A percentile compares a stretch with the other conserved stretches of the same genome.
Evolutionary conservation across 2,113 vertebrate species (phyloP).

Genomic region (Amazona vittata): DNA sequence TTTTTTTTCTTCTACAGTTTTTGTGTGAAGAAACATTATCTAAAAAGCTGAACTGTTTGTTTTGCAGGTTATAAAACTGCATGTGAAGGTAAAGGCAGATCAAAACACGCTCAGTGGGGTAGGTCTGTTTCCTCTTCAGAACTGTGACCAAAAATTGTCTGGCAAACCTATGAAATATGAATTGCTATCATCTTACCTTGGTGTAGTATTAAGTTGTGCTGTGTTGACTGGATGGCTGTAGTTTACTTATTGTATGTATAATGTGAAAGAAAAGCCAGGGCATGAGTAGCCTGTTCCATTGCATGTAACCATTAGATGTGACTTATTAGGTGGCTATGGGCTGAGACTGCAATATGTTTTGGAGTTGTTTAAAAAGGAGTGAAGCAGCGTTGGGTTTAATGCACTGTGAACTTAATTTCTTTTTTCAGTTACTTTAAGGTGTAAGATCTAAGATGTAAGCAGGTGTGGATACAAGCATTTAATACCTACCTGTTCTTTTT

Average conservation of each 20-base stretch:
- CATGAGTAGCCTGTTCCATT: not conserved
- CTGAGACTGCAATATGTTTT: not conserved
- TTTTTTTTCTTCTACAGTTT: not conserved
- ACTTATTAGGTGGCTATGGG: not conserved
- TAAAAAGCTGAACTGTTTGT: not conserved
- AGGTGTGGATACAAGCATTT: not conserved
- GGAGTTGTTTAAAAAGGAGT: not conserved
- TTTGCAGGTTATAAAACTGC: conserved; percentile 86
- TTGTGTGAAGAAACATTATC: not conserved
- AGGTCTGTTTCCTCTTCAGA: conserved; percentile 46
- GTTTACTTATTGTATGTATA: not conserved
- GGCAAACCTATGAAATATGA: not conserved
- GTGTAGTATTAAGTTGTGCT: not conserved
- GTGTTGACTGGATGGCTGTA: not conserved
- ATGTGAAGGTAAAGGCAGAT: conserved; percentile 81
- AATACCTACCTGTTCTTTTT: not conserved
- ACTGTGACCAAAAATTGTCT: not conserved
- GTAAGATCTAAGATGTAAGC: not conserved
- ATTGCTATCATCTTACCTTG: not conserved
- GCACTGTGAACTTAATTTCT: not conserved
- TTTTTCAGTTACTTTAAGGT: not conserved
- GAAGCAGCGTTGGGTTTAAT: not conserved
- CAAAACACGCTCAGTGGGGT: conserved; percentile 84
- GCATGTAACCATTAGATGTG: no score
- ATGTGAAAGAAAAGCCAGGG: not conserved